Evolutionary conservation across 2,888 invertebrate genomes (phyloP), one percentile per base, ranked within the genome.

Genomic region (Atethmia centrago): DNA sequence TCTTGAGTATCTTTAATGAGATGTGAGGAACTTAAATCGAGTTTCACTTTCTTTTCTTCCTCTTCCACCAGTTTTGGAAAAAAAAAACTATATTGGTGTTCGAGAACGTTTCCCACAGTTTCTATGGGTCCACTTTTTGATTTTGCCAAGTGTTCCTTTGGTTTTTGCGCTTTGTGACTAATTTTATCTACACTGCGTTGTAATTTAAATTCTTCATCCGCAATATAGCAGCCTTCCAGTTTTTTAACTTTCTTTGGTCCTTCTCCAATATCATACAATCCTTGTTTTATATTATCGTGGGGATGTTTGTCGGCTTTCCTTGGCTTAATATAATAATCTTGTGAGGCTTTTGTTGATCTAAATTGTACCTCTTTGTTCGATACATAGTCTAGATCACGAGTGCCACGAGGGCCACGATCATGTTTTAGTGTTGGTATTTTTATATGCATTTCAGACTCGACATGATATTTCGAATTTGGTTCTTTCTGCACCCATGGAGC

Each of bases 1-100:
- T 92, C 88, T 85, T 88, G 84, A 12, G 90, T 91, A 63, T 92
- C 87, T 88, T 86, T 89, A 55, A 94, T 91, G 64, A 94, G 85
- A 79, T 92, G 92, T n/a, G 91, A 88, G 8, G 94, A 94, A 83
- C 88, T 92, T 71, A 87, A 85, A 45, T 58, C 49, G 8, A 70
- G 74, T 75, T 81, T 80, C 25, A 73, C 21, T 36, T 58, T 72
- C n/a, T 76, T 51, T 51, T 25, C 80, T 59, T 79, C 65, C 45
- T 72, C 67, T 63, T 31, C 56, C 5, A 12, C 21, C 56, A 31
- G 5, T 80, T 87, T 85, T 31, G 90, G 91, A 86, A 94, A 94
- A 77, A 88, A 85, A 77, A 90, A 94, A 67, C 79, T 88, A 79
- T 93, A 71, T n/a, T 62, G 67, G 9, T 56, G 42, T 49, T 59